phyloP scores from a whole-genome alignment of 2,113 vertebrate species.

The Trinectes maculatus region DNA sequence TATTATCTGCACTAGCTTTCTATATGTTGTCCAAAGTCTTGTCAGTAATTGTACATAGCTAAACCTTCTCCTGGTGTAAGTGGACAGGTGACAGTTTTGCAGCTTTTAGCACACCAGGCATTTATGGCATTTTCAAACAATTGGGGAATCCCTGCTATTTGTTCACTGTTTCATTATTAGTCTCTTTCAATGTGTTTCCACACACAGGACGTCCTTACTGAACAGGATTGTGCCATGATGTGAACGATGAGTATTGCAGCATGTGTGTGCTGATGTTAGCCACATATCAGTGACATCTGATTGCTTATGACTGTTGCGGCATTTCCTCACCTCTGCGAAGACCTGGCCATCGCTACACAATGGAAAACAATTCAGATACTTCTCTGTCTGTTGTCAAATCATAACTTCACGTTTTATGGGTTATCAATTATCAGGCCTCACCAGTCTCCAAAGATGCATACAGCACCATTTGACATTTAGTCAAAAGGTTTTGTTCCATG shows the following conservation, averaged over 20 bases:
- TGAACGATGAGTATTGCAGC: conserved; percentile 45
- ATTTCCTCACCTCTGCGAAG: conserved; percentile 59
- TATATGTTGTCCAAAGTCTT: background rate
- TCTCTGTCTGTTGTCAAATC: background rate
- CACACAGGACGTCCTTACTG: conserved; percentile 55
- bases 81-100: background rate
- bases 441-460: no score
- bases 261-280: conserved; percentile 19
- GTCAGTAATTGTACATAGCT: background rate
- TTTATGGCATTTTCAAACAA: conserved; percentile 48
- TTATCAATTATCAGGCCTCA: no score
- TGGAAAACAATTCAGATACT: conserved; percentile 28
- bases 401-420: no score
- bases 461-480: no score
- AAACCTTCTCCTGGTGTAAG: conserved; percentile 12
- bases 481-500: no score
- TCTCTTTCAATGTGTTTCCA: conserved; percentile 35
- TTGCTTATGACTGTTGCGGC: conserved; percentile 58
- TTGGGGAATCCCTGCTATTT: conserved; percentile 55
- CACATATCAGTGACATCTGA: conserved; percentile 67
- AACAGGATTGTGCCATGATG: conserved; percentile 37
- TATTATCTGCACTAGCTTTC: background rate
- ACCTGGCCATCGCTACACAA: conserved; percentile 6
- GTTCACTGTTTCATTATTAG: conserved; percentile 28
- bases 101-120: conserved; percentile 44